A percentile compares a stretch with the other conserved stretches of the same genome.
These are phyloP conservation scores for Semicossyphus pulcher DNA, from an alignment of 2,113 vertebrate species.

Conservation along the genomic window DNA sequence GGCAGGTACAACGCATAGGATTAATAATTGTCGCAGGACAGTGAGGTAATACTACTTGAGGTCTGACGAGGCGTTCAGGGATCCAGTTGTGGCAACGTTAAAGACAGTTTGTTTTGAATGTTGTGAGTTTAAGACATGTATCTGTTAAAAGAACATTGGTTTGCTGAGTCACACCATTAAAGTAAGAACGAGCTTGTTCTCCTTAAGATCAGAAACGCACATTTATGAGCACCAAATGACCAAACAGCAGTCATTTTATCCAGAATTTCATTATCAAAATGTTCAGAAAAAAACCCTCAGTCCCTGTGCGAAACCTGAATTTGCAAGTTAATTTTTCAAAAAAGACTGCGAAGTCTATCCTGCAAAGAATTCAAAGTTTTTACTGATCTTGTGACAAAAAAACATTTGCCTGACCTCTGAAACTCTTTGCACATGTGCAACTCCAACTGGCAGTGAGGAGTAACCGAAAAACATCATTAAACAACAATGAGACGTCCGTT, in stretches of 20 bases:
- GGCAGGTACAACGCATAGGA: slow-evolving; percentile 15
- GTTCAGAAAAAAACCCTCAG: slow-evolving; percentile 45
- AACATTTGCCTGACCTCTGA: slow-evolving; percentile 2
- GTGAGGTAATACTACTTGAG: slow-evolving; percentile 69
- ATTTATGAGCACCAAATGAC: slow-evolving; percentile 75
- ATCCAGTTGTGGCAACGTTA: slow-evolving; percentile 52
- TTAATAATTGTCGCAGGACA: slow-evolving; percentile 23
- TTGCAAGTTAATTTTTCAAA: slow-evolving; percentile 35
- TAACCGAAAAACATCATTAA: slow-evolving; percentile 20
- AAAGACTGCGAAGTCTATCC: slow-evolving; percentile 17
- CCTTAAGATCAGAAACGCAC: slow-evolving; percentile 60
- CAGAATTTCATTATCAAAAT: slow-evolving; percentile 65
- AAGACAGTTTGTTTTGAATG: slow-evolving; percentile 38
- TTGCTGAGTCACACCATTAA: slow-evolving; percentile 34
- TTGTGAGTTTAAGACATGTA: slow-evolving; percentile 56
- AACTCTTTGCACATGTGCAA: slow-evolving; percentile 24
- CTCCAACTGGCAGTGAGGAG: slow-evolving; percentile 58
- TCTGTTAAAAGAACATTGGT: slow-evolving; percentile 14
- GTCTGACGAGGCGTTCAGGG: slow-evolving; percentile 53
- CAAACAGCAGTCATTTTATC: slow-evolving; percentile 55
- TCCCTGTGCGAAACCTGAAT: slow-evolving; percentile 58
- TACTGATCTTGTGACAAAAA: slow-evolving; percentile 21
- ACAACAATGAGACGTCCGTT: neutral
- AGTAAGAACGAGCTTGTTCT: slow-evolving; percentile 15
- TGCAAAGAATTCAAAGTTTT: slow-evolving; percentile 11